These are phyloP conservation scores for Pelecanoides urinatrix DNA, from an alignment of 2,113 vertebrate genomes.

Conservation along the genomic window DNA sequence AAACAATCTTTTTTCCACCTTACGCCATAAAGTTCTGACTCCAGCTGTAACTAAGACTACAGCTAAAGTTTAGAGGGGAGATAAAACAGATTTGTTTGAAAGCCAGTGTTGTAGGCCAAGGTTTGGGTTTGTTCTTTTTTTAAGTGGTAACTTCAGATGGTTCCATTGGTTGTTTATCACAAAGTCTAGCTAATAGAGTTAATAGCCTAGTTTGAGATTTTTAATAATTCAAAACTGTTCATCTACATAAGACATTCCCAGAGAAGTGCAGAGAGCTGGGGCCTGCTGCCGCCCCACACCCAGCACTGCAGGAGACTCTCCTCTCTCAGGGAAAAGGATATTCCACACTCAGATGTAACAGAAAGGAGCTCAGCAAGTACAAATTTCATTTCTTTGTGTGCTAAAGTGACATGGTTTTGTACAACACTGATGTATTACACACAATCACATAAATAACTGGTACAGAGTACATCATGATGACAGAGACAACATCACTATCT, in stretches of 20 bases:
- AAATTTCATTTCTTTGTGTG: neutral
- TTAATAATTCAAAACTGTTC: neutral
- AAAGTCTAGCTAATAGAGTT: neutral
- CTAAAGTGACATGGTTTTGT: neutral
- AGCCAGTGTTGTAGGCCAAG: neutral
- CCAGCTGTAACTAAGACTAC: neutral
- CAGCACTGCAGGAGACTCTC: neutral
- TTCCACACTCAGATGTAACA: neutral
- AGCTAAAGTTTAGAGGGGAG: neutral
- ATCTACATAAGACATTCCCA: neutral
- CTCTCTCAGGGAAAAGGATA: neutral
- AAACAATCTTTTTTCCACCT: neutral
- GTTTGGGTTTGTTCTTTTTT: neutral
- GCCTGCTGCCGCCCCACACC: neutral
- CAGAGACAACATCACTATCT: neutral
- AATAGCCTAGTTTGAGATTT: neutral
- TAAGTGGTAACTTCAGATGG: neutral
- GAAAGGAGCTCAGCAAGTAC: neutral
- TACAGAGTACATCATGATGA: neutral
- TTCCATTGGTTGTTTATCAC: neutral
- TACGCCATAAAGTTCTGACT: neutral
- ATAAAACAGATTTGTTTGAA: neutral
- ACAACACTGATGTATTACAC: neutral
- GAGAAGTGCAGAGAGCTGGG: neutral
- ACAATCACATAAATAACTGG: neutral